A percentile compares a stretch with the other conserved stretches of the same genome.
These are phyloP conservation scores for Thinocorus orbignyianus DNA, from an alignment of 2,113 vertebrate species.

Conservation along the genomic window DNA sequence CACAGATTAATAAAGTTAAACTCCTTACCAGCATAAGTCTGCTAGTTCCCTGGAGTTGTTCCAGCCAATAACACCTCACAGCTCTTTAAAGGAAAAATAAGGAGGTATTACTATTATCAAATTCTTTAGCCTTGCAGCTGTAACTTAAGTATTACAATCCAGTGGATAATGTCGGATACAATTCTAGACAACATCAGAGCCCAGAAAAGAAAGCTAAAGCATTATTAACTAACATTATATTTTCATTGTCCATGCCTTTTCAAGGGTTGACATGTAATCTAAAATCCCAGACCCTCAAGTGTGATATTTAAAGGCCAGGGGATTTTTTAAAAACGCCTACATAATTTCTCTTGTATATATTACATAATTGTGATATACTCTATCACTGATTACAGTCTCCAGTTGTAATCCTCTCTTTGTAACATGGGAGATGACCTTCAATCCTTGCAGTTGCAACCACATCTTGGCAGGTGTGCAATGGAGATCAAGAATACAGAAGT, in stretches of 20 bases:
- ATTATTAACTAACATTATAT: background rate
- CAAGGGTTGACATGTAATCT: background rate
- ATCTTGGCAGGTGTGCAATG: background rate
- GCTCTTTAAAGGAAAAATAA: background rate
- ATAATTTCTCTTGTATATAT: background rate
- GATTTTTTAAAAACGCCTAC: background rate
- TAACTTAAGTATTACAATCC: background rate
- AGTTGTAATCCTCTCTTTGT: background rate
- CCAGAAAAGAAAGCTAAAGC: background rate
- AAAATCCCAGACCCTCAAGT: background rate
- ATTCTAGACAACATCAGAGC: background rate
- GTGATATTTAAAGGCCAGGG: background rate
- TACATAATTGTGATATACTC: background rate
- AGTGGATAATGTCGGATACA: background rate
- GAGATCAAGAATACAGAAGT: background rate
- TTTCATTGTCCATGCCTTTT: background rate
- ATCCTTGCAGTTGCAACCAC: background rate
- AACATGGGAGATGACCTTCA: background rate
- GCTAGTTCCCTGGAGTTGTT: background rate
- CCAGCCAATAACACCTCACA: background rate
- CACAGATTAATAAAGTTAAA: background rate
- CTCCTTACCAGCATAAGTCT: background rate
- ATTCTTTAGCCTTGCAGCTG: background rate
- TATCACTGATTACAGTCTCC: background rate
- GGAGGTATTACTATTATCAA: background rate